Conservation (phyloP, 2,113 vertebrate species). For the Amazona vittata region DNA sequence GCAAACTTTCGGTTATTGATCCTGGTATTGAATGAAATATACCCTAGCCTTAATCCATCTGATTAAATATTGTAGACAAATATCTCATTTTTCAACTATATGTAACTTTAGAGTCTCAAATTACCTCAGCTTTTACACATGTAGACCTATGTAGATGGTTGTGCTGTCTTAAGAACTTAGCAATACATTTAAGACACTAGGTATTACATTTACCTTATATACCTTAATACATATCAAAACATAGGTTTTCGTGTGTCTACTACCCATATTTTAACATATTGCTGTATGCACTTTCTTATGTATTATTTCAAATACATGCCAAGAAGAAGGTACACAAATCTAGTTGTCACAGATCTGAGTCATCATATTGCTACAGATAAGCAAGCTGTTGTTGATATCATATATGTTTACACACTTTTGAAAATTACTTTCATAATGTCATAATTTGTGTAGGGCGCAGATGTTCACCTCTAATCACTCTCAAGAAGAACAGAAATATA, state of each 20-base stretch:
- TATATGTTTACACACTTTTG: not conserved
- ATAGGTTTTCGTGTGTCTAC: not conserved
- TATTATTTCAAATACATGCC: not conserved
- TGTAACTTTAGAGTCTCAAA: not conserved
- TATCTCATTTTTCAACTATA: not conserved
- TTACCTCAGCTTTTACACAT: not conserved
- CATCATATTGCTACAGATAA: constrained; percentile 35
- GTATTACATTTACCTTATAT: not conserved
- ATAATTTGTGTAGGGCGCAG: constrained; percentile 34
- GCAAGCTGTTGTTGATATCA: not conserved
- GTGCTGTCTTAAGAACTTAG: not conserved
- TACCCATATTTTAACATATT: not conserved
- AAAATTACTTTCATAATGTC: constrained; percentile 26
- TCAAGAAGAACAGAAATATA: constrained; percentile 19
- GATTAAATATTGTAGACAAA: not conserved
- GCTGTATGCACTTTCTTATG: not conserved
- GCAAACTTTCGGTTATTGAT: rapidly evolving
- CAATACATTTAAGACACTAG: not conserved
- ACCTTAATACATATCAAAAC: not conserved
- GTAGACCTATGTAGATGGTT: not conserved
- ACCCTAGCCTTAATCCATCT: not conserved
- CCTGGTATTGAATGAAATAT: not conserved
- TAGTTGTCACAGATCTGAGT: constrained; percentile 8
- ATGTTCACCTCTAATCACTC: constrained; percentile 43
- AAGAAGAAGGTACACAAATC: constrained; percentile 12